Conservation (phyloP, 2,888 invertebrate genomes). For the Panopea generosa region DNA sequence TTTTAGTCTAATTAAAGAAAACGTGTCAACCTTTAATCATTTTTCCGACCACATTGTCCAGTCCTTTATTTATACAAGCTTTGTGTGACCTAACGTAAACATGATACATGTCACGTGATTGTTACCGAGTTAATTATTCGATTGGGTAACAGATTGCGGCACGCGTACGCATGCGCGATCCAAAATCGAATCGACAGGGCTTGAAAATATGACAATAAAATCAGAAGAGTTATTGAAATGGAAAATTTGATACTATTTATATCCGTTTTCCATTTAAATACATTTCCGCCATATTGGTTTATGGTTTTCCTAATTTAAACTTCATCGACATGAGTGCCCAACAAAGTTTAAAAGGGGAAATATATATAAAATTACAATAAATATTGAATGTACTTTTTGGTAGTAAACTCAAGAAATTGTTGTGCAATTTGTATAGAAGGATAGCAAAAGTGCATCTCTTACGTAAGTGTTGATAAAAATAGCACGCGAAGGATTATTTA, state of each 20-base stretch:
- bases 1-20: too few relatives aligned
- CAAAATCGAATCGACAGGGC: slow-evolving; percentile 9
- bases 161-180: slow-evolving; percentile 9
- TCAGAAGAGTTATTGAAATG: slow-evolving; percentile 7
- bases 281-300: slow-evolving; percentile 16
- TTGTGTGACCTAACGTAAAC: slow-evolving; percentile 15
- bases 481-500: too few relatives aligned
- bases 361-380: too few relatives aligned
- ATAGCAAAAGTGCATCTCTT: too few relatives aligned
- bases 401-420: too few relatives aligned
- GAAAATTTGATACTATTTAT: slow-evolving; percentile 1
- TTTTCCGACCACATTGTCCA: neutral
- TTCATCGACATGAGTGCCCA: too few relatives aligned
- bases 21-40: neutral
- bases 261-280: slow-evolving; percentile 10
- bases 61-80: slow-evolving; percentile 3
- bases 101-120: neutral
- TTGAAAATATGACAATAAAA: neutral
- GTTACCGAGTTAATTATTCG: slow-evolving; percentile 1
- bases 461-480: too few relatives aligned
- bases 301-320: too few relatives aligned
- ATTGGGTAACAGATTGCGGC: slow-evolving; percentile 10
- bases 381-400: too few relatives aligned
- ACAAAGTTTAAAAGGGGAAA: too few relatives aligned
- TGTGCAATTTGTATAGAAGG: too few relatives aligned